These are phyloP conservation scores for Phenganax subtilis DNA, from an alignment of 92 coral and sea anemone genomes.

Conservation along the genomic window DNA sequence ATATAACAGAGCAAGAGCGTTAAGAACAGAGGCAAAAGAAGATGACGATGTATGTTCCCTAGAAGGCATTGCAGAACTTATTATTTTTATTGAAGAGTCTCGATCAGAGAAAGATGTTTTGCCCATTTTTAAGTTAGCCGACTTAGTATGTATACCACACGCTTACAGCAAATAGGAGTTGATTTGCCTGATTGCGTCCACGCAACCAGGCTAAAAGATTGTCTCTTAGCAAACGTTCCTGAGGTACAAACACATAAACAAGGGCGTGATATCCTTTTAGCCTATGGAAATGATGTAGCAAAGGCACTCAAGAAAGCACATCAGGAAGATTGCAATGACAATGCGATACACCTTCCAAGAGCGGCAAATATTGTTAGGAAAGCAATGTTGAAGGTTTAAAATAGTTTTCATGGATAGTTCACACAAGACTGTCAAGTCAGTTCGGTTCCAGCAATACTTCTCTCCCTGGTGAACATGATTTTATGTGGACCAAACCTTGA, in stretches of 20 bases:
- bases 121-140: conserved; percentile 43
- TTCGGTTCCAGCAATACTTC: conserved; percentile 3
- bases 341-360: conserved; percentile 45
- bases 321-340: conserved; percentile 17
- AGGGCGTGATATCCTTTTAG: conserved; percentile 9
- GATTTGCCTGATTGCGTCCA: conserved; percentile 39
- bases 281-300: conserved; percentile 3
- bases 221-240: conserved; percentile 28
- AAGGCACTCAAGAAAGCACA: background rate
- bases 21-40: conserved; percentile 7
- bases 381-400: conserved; percentile 42
- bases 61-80: conserved; percentile 54
- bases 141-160: conserved; percentile 42
- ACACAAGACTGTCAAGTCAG: conserved; percentile 22
- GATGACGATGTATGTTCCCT: conserved; percentile 21
- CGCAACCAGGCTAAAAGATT: conserved; percentile 50
- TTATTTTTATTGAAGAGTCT: conserved; percentile 47
- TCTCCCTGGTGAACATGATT: conserved; percentile 3
- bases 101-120: conserved; percentile 32
- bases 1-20: conserved; percentile 43
- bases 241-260: conserved; percentile 8
- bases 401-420: conserved; percentile 38
- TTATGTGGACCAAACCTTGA: background rate
- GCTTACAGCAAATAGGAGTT: conserved; percentile 38
- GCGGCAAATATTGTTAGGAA: conserved; percentile 52